These are phyloP conservation scores for Remorina albescens DNA, from an alignment of 2,797 vertebrate species.

Conservation along the genomic window DNA sequence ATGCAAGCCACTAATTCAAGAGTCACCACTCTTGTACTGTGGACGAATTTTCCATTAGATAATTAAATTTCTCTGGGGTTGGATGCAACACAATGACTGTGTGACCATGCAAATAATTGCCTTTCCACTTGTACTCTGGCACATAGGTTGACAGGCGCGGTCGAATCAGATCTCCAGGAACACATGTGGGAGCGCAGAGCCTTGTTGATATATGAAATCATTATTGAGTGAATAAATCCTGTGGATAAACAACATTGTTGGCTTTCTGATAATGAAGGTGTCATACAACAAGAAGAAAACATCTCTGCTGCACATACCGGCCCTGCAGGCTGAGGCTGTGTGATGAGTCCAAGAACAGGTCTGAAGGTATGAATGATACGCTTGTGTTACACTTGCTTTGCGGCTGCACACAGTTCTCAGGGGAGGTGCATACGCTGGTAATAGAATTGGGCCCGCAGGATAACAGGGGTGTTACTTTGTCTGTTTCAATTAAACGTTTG, in stretches of 20 bases:
- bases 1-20: slow-evolving; percentile 21
- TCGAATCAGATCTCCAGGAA: slow-evolving; percentile 57
- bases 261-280: slow-evolving; percentile 48
- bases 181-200: slow-evolving; percentile 41
- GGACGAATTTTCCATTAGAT: slow-evolving; percentile 76
- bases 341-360: slow-evolving; percentile 49
- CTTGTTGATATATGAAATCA: slow-evolving; percentile 65
- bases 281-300: slow-evolving; percentile 42
- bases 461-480: slow-evolving; percentile 80
- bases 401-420: slow-evolving; percentile 45
- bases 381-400: slow-evolving; percentile 39
- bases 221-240: slow-evolving; percentile 48
- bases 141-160: slow-evolving; percentile 54
- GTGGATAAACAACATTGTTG: slow-evolving; percentile 50
- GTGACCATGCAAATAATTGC: slow-evolving; percentile 87
- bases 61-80: slow-evolving; percentile 82
- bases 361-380: slow-evolving; percentile 56
- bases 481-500: slow-evolving; percentile 82
- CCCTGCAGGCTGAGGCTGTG: slow-evolving; percentile 34
- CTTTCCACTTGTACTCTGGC: slow-evolving; percentile 66
- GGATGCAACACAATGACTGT: slow-evolving; percentile 83
- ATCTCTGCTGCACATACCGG: slow-evolving; percentile 2
- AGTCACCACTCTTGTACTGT: slow-evolving; percentile 38
- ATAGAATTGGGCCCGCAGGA: slow-evolving; percentile 79
- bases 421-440: slow-evolving; percentile 69